These are phyloP conservation scores for Centropyge bicolor DNA, from an alignment of 2,797 vertebrate genomes.

Conservation along the genomic window DNA sequence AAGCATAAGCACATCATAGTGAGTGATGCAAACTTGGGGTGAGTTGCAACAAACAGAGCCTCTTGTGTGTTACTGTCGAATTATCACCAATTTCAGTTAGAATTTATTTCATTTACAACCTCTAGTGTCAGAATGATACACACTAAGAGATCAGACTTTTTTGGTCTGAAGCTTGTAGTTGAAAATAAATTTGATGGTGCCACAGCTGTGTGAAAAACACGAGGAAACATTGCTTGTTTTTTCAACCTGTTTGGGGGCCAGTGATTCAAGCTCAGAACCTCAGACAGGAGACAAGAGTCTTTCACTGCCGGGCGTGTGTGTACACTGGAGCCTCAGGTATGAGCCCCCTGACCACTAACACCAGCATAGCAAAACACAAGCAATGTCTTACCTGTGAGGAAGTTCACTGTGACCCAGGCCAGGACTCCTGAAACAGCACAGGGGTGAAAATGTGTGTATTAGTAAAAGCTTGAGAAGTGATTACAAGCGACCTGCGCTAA, in stretches of 20 bases:
- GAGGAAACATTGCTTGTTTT: slow-evolving; percentile 66
- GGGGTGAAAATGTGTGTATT: slow-evolving; percentile 55
- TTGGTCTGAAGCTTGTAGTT: slow-evolving; percentile 33
- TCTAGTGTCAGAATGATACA: slow-evolving; percentile 12
- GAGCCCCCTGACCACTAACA: slow-evolving; percentile 77
- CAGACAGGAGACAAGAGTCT: slow-evolving; percentile 76
- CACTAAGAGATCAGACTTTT: slow-evolving; percentile 23
- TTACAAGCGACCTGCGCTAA: slow-evolving; percentile 14
- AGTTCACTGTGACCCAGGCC: slow-evolving; percentile 99
- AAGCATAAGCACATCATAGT: slow-evolving; percentile 28
- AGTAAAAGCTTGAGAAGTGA: slow-evolving; percentile 42
- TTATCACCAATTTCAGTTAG: slow-evolving; percentile 26
- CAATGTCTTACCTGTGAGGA: slow-evolving; percentile 94
- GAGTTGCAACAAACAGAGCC: slow-evolving; percentile 4
- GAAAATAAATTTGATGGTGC: slow-evolving; percentile 45
- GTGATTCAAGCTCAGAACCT: slow-evolving; percentile 66
- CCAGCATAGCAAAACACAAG: slow-evolving; percentile 78
- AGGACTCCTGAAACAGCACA: slow-evolving; percentile 90
- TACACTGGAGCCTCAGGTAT: slow-evolving; percentile 77
- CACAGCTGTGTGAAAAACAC: slow-evolving; percentile 39
- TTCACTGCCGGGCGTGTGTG: slow-evolving; percentile 64
- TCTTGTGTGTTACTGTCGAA: slow-evolving; percentile 10
- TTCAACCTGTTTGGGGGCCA: slow-evolving; percentile 59
- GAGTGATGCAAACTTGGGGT: slow-evolving; percentile 6
- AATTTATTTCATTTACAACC: slow-evolving; percentile 28